Evolutionary conservation across 2,797 vertebrate species (phyloP).

Genomic region (Siniperca undulata): DNA sequence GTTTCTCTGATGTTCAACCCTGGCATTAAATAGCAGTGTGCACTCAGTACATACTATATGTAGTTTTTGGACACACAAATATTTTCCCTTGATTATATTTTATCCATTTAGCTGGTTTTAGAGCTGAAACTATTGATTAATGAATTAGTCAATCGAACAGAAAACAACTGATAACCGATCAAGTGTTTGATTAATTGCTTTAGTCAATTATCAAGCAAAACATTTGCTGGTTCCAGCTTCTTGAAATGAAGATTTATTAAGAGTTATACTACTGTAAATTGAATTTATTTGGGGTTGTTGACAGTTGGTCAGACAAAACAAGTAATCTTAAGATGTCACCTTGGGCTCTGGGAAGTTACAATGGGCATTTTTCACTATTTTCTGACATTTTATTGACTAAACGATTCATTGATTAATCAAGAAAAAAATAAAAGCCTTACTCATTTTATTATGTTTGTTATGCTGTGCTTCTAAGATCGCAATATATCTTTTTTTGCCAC

Average conservation of each 20-base stretch:
- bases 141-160: background rate
- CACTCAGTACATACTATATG: background rate
- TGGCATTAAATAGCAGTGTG: conserved; percentile 22
- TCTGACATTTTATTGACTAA: background rate
- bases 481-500: too few relatives aligned
- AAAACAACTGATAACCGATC: conserved; percentile 3
- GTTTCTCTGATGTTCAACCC: conserved; percentile 46
- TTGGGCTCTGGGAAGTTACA: background rate
- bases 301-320: background rate
- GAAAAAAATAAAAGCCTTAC: background rate
- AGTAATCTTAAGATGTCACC: background rate
- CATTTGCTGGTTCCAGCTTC: conserved; percentile 7
- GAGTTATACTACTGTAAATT: background rate
- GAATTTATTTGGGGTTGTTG: background rate
- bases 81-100: background rate
- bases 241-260: background rate
- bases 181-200: background rate
- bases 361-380: background rate
- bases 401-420: background rate
- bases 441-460: too few relatives aligned
- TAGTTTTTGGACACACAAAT: background rate
- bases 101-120: background rate
- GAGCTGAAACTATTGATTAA: background rate
- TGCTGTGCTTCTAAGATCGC: background rate
- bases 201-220: conserved; percentile 1